These are phyloP conservation scores for Drosophila suboccidentalis DNA, from an alignment of 2,888 invertebrate species.

Conservation along the genomic window DNA sequence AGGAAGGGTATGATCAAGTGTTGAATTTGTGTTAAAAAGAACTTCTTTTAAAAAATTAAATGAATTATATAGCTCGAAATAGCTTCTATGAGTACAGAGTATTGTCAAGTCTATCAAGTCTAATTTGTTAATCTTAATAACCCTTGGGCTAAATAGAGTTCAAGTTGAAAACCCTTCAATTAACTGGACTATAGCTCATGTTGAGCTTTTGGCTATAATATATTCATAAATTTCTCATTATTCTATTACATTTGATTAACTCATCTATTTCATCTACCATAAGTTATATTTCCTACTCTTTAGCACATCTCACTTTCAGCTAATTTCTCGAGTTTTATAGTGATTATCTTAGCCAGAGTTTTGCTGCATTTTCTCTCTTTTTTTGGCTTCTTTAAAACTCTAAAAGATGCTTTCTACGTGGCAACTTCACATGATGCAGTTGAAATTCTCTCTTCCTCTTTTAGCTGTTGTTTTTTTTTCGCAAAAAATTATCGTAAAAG, in stretches of 20 bases:
- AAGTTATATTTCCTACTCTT: background rate
- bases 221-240: background rate
- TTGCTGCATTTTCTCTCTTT: background rate
- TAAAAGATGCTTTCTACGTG: slow-evolving; percentile 23
- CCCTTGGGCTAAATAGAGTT: background rate
- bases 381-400: slow-evolving; percentile 29
- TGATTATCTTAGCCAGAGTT: slow-evolving; percentile 19
- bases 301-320: slow-evolving; percentile 15
- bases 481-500: slow-evolving; percentile 82
- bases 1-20: background rate
- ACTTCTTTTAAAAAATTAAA: too few relatives aligned
- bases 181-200: background rate
- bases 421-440: slow-evolving; percentile 42
- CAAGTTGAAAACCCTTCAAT: background rate
- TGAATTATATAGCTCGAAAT: too few relatives aligned
- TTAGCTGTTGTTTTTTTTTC: slow-evolving; percentile 39
- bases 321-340: slow-evolving; percentile 30
- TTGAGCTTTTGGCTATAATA: background rate
- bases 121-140: background rate
- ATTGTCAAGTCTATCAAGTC: background rate
- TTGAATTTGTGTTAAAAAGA: too few relatives aligned
- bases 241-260: background rate
- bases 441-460: slow-evolving; percentile 28
- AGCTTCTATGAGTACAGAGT: background rate
- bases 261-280: background rate